A percentile compares a stretch with the other conserved stretches of the same genome.
Evolutionary conservation across 2,888 invertebrate genomes (phyloP).

Genomic region (Sphaerophoria rueppellii): DNA sequence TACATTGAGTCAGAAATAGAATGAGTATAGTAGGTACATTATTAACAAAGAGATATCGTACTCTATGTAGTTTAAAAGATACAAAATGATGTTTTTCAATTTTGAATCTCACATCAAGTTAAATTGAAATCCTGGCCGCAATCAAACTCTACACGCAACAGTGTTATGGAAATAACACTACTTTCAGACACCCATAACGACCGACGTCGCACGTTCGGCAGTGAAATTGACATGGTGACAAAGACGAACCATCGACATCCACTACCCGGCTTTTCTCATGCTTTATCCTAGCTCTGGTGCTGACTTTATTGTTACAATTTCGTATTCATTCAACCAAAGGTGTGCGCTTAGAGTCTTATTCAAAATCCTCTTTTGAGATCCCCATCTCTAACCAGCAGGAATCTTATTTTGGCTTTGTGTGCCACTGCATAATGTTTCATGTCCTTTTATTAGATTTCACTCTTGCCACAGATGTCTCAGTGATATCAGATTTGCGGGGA

Average conservation of each 20-base stretch:
- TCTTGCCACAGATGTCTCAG: not conserved
- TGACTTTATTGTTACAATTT: not conserved
- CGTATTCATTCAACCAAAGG: conserved; percentile 12
- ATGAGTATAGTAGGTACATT: too few relatives aligned
- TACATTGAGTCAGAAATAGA: too few relatives aligned
- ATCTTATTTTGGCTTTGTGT: not conserved
- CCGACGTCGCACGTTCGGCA: too few relatives aligned
- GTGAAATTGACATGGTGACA: too few relatives aligned
- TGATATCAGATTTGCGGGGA: conserved; percentile 2
- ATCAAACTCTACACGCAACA: not conserved
- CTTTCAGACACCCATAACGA: too few relatives aligned
- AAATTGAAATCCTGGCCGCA: conserved; percentile 30
- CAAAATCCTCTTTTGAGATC: not conserved
- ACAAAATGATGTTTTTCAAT: conserved; percentile 18
- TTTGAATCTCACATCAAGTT: conserved; percentile 34
- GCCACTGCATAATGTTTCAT: not conserved
- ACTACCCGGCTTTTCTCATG: not conserved
- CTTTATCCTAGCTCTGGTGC: not conserved
- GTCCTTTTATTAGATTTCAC: conserved; percentile 15
- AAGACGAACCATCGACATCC: not conserved
- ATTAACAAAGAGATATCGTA: too few relatives aligned
- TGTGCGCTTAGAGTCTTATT: not conserved
- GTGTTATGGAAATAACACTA: not conserved
- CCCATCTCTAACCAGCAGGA: not conserved
- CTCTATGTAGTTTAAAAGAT: too few relatives aligned